A percentile compares a stretch with the other conserved stretches of the same genome.
Conservation (phyloP, 2,797 vertebrate genomes). For the Cynopterus sphinx region DNA sequence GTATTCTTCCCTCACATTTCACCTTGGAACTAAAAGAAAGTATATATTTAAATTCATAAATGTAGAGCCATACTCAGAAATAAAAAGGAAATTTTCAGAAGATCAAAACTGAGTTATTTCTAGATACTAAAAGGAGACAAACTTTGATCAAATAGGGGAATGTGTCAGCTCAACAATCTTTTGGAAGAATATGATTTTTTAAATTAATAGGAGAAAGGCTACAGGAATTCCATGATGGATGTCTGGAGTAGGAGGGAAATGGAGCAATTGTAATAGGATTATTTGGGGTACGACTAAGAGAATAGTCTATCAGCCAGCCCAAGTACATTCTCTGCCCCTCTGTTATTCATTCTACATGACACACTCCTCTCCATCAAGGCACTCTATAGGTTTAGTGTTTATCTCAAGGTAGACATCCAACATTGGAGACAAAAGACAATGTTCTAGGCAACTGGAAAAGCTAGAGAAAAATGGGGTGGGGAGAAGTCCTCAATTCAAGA, state of each 20-base stretch:
- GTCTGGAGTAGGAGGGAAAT: background rate
- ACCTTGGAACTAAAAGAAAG: background rate
- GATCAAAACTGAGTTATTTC: background rate
- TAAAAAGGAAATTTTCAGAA: background rate
- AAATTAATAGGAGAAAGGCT: background rate
- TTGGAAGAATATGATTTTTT: background rate
- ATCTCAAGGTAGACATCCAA: background rate
- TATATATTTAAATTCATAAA: background rate
- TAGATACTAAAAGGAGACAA: background rate
- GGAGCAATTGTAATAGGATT: background rate
- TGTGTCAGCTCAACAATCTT: background rate
- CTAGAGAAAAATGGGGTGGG: background rate
- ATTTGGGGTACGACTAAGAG: background rate
- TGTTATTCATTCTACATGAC: background rate
- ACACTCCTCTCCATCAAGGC: background rate
- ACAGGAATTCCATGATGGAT: background rate
- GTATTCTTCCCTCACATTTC: background rate
- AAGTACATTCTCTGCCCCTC: background rate
- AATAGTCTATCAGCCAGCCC: background rate
- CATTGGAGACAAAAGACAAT: background rate
- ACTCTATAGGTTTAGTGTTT: background rate
- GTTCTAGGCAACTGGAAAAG: background rate
- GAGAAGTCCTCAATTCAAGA: background rate
- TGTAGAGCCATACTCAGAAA: background rate
- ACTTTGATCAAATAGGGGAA: background rate